phyloP scores from a whole-genome alignment of 2,888 invertebrate species.

The Caradrina kadenii region DNA sequence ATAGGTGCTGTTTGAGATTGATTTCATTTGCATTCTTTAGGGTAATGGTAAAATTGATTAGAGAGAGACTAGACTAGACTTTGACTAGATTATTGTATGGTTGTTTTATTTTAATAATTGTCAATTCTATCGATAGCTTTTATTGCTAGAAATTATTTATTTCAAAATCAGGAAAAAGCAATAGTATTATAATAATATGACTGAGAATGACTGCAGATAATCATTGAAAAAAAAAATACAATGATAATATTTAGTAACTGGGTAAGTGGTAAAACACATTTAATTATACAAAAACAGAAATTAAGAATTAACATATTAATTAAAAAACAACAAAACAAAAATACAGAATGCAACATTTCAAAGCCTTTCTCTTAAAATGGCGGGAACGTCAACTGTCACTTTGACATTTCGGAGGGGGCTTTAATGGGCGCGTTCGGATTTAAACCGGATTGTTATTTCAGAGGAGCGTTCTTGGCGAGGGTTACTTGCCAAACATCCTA shows the following conservation, averaged over 20 bases:
- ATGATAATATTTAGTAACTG: neutral
- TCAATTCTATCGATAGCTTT: neutral
- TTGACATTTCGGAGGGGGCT: slow-evolving; percentile 81
- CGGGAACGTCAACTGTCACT: slow-evolving; percentile 83
- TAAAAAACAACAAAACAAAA: slow-evolving; percentile 56
- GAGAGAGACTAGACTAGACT: too few relatives aligned
- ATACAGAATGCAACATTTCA: slow-evolving; percentile 27
- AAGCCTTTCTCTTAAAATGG: slow-evolving; percentile 61
- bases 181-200: too few relatives aligned
- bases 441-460: slow-evolving; percentile 82
- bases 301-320: slow-evolving; percentile 45
- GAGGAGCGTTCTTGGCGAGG: slow-evolving; percentile 60
- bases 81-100: neutral
- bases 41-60: slow-evolving; percentile 39
- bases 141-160: neutral
- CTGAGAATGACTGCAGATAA: neutral
- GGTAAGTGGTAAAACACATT: neutral
- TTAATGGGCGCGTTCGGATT: slow-evolving; percentile 81
- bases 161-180: neutral
- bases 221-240: too few relatives aligned
- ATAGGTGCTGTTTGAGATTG: slow-evolving; percentile 48
- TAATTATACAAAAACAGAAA: neutral
- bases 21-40: slow-evolving; percentile 43
- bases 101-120: neutral
- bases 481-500: slow-evolving; percentile 55